Base-by-base conservation (phyloP, 2,113 vertebrate species). In the Cryptotis parvus region DNA sequence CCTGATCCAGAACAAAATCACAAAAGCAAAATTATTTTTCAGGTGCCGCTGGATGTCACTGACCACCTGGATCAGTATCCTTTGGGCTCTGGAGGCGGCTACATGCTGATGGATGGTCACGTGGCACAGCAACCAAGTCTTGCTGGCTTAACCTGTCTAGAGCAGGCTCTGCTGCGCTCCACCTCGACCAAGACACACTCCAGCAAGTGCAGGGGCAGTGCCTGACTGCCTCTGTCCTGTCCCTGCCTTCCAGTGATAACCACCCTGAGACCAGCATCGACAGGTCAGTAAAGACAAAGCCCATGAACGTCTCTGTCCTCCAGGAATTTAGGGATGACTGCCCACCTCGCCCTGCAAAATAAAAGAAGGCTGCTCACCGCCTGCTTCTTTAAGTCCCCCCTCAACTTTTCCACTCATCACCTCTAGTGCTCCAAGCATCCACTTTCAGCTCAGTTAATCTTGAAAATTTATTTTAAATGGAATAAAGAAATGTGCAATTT, bases 81-180 rank as follows among this genome's bases (percentile, higher is more conserved):
- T 78, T 45, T 49, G 29, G 70, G 41, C 8, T 49, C 96, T 90
- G 37, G 79, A 92, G 83, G 63, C 5, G 90, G 80, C 52, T 24
- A 43, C 8, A 31, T 65, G 15, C 12, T 5, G 20, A 70, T 31
- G 16, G 92, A 26, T 8, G 63, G 63, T 33, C 65, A 45, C 16
- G n/a, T 11, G 41, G 43, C 61, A 31, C 11, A 12, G 63, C 27
- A 31, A 31, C 63, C 10, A 65, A 65, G 10, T 65, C 63, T 65
- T 18, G 18, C 31, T 22, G 7, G 15, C 65, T 14, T 81, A 24
- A 27, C 29, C 63, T 14, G n/a, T 77, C 39, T 29, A 82, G 86
- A 90, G 70, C 41, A 75, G 81, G 58, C 78, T 84, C 29, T 5
- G 55, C 29, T 72, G 39, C 9, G 29, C 18, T 58, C 8, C 27